phyloP scores from a whole-genome alignment of 2,797 vertebrate genomes.

The Notolepis coatsorum region DNA sequence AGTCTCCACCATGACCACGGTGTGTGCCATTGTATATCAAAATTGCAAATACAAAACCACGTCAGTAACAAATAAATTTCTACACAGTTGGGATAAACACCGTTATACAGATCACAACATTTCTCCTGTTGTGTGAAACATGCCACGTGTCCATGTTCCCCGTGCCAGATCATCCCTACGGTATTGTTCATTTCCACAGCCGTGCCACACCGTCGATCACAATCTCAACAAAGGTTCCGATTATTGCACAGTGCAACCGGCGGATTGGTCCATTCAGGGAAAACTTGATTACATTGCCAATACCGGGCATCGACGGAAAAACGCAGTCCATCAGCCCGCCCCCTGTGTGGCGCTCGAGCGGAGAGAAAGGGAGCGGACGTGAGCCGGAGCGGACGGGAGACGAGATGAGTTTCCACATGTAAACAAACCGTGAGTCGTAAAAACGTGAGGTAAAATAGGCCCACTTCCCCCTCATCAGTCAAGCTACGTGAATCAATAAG shows the following conservation, averaged over 20 bases:
- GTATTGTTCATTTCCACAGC: too few relatives aligned
- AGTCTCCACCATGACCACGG: not conserved
- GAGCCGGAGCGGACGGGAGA: slow-evolving; percentile 27
- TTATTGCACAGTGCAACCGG: too few relatives aligned
- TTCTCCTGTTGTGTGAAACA: not conserved
- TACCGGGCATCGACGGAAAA: slow-evolving; percentile 20
- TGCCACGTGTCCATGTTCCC: not conserved
- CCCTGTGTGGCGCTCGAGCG: slow-evolving; percentile 37
- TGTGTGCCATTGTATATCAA: not conserved
- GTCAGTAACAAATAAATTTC: not conserved
- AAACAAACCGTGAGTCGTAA: not conserved
- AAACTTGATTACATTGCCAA: slow-evolving; percentile 18
- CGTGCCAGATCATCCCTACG: too few relatives aligned
- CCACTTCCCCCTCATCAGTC: slow-evolving; percentile 4
- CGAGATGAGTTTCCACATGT: slow-evolving; percentile 26
- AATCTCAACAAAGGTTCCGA: too few relatives aligned
- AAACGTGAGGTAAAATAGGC: slow-evolving; percentile 17
- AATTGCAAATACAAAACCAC: not conserved
- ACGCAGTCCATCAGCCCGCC: slow-evolving; percentile 48
- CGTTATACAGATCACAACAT: not conserved
- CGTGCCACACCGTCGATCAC: too few relatives aligned
- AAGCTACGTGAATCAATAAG: slow-evolving; percentile 21
- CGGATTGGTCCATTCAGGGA: too few relatives aligned
- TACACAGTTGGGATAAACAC: too few relatives aligned
- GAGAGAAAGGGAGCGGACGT: slow-evolving; percentile 44